A percentile compares a stretch with the other conserved stretches of the same genome.
These are phyloP conservation scores for Mola mola DNA, from an alignment of 2,113 vertebrate genomes.

Conservation along the genomic window DNA sequence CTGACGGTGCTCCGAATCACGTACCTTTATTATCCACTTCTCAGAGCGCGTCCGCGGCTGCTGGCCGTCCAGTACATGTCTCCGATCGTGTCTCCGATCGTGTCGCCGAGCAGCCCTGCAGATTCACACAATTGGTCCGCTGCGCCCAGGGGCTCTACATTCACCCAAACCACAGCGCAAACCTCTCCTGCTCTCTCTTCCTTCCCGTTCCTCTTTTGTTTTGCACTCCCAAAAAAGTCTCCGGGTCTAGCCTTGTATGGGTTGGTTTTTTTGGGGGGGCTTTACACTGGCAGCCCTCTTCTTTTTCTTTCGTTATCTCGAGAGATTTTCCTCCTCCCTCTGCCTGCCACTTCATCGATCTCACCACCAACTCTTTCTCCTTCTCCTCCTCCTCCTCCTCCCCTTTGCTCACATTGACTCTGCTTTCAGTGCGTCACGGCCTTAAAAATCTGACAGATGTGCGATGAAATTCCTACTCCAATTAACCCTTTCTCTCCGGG, in stretches of 20 bases:
- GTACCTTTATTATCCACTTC: conserved; percentile 67
- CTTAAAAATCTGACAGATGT: conserved; percentile 88
- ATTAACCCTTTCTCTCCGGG: conserved; percentile 83
- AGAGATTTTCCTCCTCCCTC: conserved; percentile 82
- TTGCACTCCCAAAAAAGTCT: conserved; percentile 43
- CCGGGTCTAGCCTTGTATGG: conserved; percentile 29
- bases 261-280: conserved; percentile 39
- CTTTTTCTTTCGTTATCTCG: conserved; percentile 84
- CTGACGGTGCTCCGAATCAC: no score
- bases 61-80: conserved; percentile 70
- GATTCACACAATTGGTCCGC: conserved; percentile 73
- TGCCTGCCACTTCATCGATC: conserved; percentile 85
- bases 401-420: conserved; percentile 66
- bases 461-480: conserved; percentile 86
- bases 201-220: conserved; percentile 38
- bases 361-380: conserved; percentile 82
- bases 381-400: conserved; percentile 61
- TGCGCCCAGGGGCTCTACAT: conserved; percentile 67
- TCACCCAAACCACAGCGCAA: conserved; percentile 52
- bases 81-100: conserved; percentile 55
- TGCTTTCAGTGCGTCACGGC: conserved; percentile 83
- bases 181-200: no score
- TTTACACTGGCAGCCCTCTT: conserved; percentile 70
- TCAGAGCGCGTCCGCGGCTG: conserved; percentile 64
- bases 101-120: conserved; percentile 71